These are phyloP conservation scores for Eristalis arbustorum DNA, from an alignment of 2,888 invertebrate genomes.

Conservation along the genomic window DNA sequence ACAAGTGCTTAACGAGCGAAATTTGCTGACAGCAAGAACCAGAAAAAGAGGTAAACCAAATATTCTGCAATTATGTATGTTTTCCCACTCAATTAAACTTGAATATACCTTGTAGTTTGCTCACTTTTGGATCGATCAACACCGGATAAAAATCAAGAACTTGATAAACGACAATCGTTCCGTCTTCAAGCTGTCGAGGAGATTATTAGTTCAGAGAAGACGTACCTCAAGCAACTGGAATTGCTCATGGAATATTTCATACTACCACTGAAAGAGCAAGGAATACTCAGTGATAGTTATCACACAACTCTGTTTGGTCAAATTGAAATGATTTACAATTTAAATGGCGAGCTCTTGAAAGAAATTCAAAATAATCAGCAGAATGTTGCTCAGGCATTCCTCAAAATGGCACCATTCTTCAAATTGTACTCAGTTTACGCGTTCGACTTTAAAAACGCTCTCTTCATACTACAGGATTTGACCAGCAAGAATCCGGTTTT, in stretches of 20 bases:
- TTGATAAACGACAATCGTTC: conserved; percentile 77
- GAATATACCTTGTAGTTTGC: conserved; percentile 80
- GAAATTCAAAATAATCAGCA: conserved; percentile 82
- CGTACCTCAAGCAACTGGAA: conserved; percentile 86
- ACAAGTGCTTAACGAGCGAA: conserved; percentile 83
- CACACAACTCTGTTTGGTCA: conserved; percentile 84
- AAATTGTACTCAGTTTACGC: conserved; percentile 90
- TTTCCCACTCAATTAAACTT: not conserved
- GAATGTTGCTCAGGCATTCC: conserved; percentile 85
- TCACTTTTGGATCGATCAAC: conserved; percentile 81
- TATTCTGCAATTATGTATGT: not conserved
- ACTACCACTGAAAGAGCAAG: conserved; percentile 82
- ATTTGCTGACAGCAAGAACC: conserved; percentile 83
- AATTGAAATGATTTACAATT: conserved; percentile 84
- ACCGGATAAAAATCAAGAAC: conserved; percentile 73
- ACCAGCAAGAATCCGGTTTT: conserved; percentile 82
- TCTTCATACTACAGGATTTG: conserved; percentile 83
- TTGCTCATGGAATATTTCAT: conserved; percentile 84
- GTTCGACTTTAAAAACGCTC: conserved; percentile 85
- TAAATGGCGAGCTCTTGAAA: conserved; percentile 83
- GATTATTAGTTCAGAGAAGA: conserved; percentile 86
- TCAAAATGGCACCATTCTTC: conserved; percentile 87
- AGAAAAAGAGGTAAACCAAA: conserved; percentile 81
- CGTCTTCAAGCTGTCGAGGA: conserved; percentile 84
- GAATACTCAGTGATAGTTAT: conserved; percentile 81